Percentiles rank a stretch among this genome's conserved stretches.
These are phyloP conservation scores for Hydroisotoma schaefferi DNA, from an alignment of 2,888 invertebrate genomes.

Conservation along the genomic window DNA sequence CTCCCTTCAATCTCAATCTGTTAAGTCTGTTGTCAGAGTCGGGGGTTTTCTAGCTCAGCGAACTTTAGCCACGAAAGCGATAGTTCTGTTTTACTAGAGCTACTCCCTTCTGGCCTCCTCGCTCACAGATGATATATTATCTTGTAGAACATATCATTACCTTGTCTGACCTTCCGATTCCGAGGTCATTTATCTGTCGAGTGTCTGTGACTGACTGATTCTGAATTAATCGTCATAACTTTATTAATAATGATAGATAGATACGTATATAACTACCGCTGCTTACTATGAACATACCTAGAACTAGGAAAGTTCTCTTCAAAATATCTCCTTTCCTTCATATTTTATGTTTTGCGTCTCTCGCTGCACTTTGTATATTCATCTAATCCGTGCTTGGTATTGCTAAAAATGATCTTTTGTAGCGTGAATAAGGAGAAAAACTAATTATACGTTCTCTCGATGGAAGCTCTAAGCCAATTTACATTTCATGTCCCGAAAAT, in stretches of 20 bases:
- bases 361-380: not conserved
- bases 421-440: no score
- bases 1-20: constrained; percentile 37
- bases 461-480: not conserved
- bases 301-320: no score
- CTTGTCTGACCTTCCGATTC: constrained; percentile 47
- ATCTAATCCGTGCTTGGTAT: no score
- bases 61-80: no score
- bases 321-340: not conserved
- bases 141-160: constrained; percentile 49
- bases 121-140: constrained; percentile 46
- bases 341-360: not conserved
- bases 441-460: no score
- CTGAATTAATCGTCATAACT: constrained; percentile 37
- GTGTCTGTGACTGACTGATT: constrained; percentile 48
- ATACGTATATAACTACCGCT: no score
- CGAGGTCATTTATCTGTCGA: constrained; percentile 47
- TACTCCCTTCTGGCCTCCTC: constrained; percentile 1
- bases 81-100: not conserved
- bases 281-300: no score
- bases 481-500: not conserved
- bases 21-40: constrained; percentile 14
- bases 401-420: no score
- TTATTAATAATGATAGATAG: constrained; percentile 16
- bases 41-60: constrained; percentile 25